Evolutionary conservation across 2,113 vertebrate genomes (phyloP), one percentile per base, ranked within the genome.

Genomic region (Sinocyclocheilus rhinocerous): DNA sequence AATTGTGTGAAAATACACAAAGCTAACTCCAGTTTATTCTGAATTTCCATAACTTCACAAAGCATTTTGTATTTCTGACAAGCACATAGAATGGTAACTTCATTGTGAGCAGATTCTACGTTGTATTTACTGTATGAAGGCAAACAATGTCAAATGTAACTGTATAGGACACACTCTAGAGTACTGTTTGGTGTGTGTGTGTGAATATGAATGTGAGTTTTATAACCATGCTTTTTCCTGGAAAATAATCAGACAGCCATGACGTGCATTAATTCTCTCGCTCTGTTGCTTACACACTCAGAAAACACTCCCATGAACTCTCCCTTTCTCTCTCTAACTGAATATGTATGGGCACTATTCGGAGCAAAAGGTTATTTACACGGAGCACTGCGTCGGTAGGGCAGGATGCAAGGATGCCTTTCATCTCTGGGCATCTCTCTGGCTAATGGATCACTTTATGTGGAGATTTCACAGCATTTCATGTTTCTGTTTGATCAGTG

Each of bases 211-310:
- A 69, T 26, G n/a, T 81, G 75, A 50, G 83, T 6, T 81, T 81
- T 81, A 67, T 67, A 61, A 63, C 22, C 20, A 48, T 81, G 79
- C 11, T 80, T 81, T 76, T 87, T 85, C 83, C 69, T 87, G 83
- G 76, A 88, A 84, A 81, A 85, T 63, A 81, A 81, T 76, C 69
- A 81, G 15, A 65, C 67, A 33, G 52, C 26, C 69, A 29, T 76
- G 48, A 85, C 52, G 69, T 57, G 45, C 86, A 85, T 81, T 90
- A 86, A 88, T 92, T 92, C 89, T 91, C 89, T 86, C 87, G 16
- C 84, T 84, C 87, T 87, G 86, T 84, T 69, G 81, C 80, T 45
- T 39, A 72, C 26, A 86, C 39, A 83, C 81, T 80, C 75, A 84
- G 42, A 57, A 61, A 87, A 48, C 42, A 3, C 84, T 33, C n/a